phyloP scores from a whole-genome alignment of 2,888 invertebrate genomes.

The Drosophila stalkeri region DNA sequence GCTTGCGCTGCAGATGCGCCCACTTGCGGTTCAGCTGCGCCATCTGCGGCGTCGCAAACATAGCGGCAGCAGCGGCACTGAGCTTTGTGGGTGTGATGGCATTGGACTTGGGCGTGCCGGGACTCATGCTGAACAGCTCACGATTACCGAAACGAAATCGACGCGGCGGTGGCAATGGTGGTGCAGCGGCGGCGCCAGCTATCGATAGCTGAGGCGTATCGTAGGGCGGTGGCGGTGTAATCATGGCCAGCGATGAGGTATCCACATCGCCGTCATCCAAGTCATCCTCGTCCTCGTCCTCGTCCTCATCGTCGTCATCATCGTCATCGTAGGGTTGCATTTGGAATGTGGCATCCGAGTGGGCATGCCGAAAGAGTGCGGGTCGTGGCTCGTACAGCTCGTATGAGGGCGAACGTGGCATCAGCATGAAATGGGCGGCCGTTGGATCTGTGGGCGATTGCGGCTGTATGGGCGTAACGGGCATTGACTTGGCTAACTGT shows the following conservation, averaged over 20 bases:
- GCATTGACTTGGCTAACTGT: conserved; percentile 74
- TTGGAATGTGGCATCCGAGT: conserved; percentile 54
- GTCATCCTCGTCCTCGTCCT: conserved; percentile 43
- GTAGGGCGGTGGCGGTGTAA: conserved; percentile 83
- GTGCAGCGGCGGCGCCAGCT: conserved; percentile 21
- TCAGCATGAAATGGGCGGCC: conserved; percentile 37
- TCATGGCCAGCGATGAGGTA: conserved; percentile 82
- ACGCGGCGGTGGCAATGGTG: conserved; percentile 74
- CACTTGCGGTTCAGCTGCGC: conserved; percentile 84
- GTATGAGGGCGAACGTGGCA: conserved; percentile 61
- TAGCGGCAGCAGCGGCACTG: conserved; percentile 83
- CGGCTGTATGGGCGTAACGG: conserved; percentile 75
- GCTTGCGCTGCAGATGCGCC: conserved; percentile 83
- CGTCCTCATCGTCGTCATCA: conserved; percentile 35
- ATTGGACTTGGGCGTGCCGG: conserved; percentile 74
- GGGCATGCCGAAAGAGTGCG: conserved; percentile 41
- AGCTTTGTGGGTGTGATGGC: conserved; percentile 82
- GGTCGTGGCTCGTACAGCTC: conserved; percentile 64
- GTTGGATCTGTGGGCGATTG: conserved; percentile 74
- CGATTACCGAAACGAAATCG: conserved; percentile 81
- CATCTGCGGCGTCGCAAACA: conserved; percentile 84
- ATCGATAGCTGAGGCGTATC: conserved; percentile 70
- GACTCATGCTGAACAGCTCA: conserved; percentile 81
- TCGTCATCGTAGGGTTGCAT: conserved; percentile 24
- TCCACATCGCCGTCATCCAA: conserved; percentile 55